Percentiles rank a stretch among this genome's conserved stretches.
Conservation (phyloP, 2,888 invertebrate species). For the Nomada ruficornis region DNA sequence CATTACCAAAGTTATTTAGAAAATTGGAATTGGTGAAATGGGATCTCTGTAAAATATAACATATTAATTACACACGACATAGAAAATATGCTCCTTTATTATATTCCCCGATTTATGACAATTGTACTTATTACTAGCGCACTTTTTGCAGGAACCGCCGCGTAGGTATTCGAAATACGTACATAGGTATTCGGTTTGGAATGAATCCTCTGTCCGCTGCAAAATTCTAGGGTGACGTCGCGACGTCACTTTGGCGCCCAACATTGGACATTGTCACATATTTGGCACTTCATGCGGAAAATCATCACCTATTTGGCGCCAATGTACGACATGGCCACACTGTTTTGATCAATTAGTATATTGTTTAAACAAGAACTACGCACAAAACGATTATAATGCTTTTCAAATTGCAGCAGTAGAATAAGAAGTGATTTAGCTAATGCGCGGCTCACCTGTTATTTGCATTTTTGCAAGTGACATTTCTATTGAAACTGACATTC, state of each 20-base stretch:
- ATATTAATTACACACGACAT: too few species aligned
- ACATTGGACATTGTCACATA: background rate
- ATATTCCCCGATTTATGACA: too few species aligned
- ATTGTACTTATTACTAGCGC: too few species aligned
- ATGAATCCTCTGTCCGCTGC: background rate
- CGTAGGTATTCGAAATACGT: background rate
- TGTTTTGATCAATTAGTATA: background rate
- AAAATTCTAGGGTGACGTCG: background rate
- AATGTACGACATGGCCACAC: background rate
- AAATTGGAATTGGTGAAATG: too few species aligned
- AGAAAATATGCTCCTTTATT: too few species aligned
- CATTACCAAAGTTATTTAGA: too few species aligned
- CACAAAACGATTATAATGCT: background rate
- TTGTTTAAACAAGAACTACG: background rate
- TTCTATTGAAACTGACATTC: too few species aligned
- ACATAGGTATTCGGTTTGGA: background rate
- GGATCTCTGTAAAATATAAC: too few species aligned
- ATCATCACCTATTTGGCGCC: background rate
- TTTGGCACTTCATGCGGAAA: background rate
- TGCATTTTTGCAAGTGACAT: too few species aligned
- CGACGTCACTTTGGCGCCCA: too few species aligned
- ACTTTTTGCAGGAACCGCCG: background rate
- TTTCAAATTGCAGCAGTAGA: background rate
- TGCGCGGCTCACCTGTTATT: too few species aligned
- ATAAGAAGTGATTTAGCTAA: too few species aligned